Conservation (phyloP, 2,113 vertebrate genomes). For the Polypterus senegalus region DNA sequence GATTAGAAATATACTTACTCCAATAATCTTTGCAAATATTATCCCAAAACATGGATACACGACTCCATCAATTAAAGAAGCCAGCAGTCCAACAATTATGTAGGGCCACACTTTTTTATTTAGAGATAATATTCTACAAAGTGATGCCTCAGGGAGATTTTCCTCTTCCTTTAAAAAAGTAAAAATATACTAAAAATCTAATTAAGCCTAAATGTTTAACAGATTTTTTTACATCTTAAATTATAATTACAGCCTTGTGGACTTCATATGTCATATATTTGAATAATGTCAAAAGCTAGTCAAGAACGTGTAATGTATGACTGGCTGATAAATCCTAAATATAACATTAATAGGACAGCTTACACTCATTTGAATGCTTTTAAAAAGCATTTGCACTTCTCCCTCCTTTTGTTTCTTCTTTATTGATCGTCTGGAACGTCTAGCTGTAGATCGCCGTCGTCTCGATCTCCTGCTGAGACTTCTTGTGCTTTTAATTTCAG, state of each 20-base stretch:
- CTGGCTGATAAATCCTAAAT: no score
- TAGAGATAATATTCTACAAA: conserved; percentile 41
- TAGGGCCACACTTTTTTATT: conserved; percentile 51
- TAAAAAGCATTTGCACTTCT: conserved; percentile 16
- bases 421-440: conserved; percentile 19
- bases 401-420: conserved; percentile 10
- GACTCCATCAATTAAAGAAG: conserved; percentile 38
- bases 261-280: no score
- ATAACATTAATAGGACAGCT: no score
- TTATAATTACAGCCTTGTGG: no score
- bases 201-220: no score
- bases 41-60: conserved; percentile 43
- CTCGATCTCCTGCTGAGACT: conserved; percentile 22
- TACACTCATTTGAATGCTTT: no score
- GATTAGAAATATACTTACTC: conserved; percentile 28
- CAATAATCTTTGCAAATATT: conserved; percentile 52
- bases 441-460: conserved; percentile 15
- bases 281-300: no score
- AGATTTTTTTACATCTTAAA: no score
- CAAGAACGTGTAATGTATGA: no score
- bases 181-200: neutral
- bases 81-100: conserved; percentile 36
- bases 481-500: conserved; percentile 1
- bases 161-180: conserved; percentile 31
- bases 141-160: conserved; percentile 31